Evolutionary conservation across 2,113 vertebrate genomes (phyloP), one percentile per base, ranked within the genome.

Genomic region (Myxocyprinus asiaticus): DNA sequence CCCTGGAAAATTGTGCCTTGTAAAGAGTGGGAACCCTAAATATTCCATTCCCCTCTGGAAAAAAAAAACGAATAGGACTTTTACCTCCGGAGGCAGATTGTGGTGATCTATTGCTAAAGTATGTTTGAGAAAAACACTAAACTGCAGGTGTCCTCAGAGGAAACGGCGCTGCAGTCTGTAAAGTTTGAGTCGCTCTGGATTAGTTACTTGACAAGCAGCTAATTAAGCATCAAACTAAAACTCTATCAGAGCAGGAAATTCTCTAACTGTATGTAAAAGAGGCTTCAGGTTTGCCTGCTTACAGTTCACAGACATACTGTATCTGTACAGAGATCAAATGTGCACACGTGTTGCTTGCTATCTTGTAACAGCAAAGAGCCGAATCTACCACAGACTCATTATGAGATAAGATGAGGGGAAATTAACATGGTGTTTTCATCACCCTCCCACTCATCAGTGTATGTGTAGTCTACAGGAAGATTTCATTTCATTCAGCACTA

Each of bases 341-440:
- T 74, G 15, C 15, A 74, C 71, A 62, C 17, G 8, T 33, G 58
- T 50, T 47, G 55, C 56, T 47, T 44, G 1, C 17, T 50, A 63
- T 62, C 71, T 50, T 47, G 15, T 74, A 6, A 17, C 43, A 74
- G 71, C 71, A 50, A 50, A 14, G 58, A 74, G 44, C n/a, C 44
- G 5, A 62, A 74, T 74, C 71, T 58, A 63, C 56, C 71, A 12
- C 58, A 33, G 71, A 17, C 15, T 63, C 47, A 6, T 33, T 63
- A 42, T 51, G 45, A 50, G 58, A 74, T 74, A 74, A 74, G 72
- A 47, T 2, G 7, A 22, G 44, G 17, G 58, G 14, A 43, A 74
- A 74, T 74, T 62, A 74, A 47, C 58, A 42, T 14, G 71, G 58
- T 9, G 7, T 63, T 74, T 63, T 63, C 44, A 17, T 74, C 44